Base-by-base conservation (phyloP, 1,140 invertebrate genomes). In the Caenorhabditis tropicalis region DNA sequence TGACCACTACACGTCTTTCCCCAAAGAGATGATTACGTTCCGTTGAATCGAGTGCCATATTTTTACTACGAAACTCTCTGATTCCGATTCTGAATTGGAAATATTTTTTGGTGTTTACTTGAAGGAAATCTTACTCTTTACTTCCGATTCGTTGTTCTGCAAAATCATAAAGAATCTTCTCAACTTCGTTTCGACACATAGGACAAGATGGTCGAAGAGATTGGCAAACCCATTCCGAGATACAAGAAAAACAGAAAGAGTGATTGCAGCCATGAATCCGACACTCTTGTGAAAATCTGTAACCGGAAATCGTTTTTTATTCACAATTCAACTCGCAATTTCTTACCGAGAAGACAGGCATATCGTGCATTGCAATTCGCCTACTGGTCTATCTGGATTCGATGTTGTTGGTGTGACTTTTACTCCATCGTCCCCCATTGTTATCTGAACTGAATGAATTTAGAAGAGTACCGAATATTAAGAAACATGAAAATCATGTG, bases 181-280 rank as follows among this genome's bases (percentile, higher is more conserved):
- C 65, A 36, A 74, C 36, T 15, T 74, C 36, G 2, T 74, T 16
- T 2, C 65, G 65, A 12, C 65, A 74, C 65, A 74, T 74, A 24
- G 65, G 65, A n/a, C 65, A 74, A 21, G 65, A 74, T 6, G 65
- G 65, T 1, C 65, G 65, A 15, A 74, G 36, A 21, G 65, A 74
- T 74, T 74, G 65, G 65, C 36, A 46, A 24, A 74, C 65, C 65
- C 65, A 74, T 24, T 74, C 65, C 5, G 65, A 43, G 1, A 74
- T 74, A n/a, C 65, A 74, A 7, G 36, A 43, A 46, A 74, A 74
- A 43, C 65, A 74, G 19, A 74, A 74, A 3, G 65, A n/a, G n/a
- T 74, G 65, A 43, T 74, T 74, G n/a, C 65, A 74, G 7, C 65
- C 65, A 0, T 9, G 3, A 7, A 74, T 43, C 21, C 65, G 65